Conservation (phyloP, 2,113 vertebrate genomes). For the Catharus minimus region DNA sequence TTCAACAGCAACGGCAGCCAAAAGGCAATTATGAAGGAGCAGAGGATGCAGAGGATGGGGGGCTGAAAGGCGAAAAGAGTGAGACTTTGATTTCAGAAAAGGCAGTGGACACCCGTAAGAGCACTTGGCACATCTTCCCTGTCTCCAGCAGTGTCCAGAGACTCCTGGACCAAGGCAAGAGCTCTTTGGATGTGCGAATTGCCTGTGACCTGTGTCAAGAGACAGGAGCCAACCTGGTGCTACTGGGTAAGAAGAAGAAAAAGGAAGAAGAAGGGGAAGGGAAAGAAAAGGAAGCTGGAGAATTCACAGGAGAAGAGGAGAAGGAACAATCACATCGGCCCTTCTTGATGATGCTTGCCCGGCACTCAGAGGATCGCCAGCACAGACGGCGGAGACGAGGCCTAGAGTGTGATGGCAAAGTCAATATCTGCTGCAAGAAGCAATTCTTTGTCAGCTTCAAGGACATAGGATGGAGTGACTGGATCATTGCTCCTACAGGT, state of each 20-base stretch:
- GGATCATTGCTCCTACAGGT: slow-evolving; percentile 95
- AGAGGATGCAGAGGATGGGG: slow-evolving; percentile 71
- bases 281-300: slow-evolving; percentile 71
- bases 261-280: slow-evolving; percentile 80
- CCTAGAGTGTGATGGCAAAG: slow-evolving; percentile 95
- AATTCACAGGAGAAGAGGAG: slow-evolving; percentile 77
- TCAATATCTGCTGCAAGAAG: slow-evolving; percentile 95
- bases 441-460: slow-evolving; percentile 97
- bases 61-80: slow-evolving; percentile 67
- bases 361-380: slow-evolving; percentile 81
- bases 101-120: slow-evolving; percentile 89
- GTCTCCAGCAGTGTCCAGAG: slow-evolving; percentile 85
- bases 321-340: slow-evolving; percentile 93
- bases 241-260: slow-evolving; percentile 82
- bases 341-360: slow-evolving; percentile 93
- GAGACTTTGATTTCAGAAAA: slow-evolving; percentile 86
- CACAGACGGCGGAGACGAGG: slow-evolving; percentile 86
- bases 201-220: slow-evolving; percentile 90
- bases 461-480: slow-evolving; percentile 98
- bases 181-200: slow-evolving; percentile 81
- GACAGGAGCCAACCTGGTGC: slow-evolving; percentile 81
- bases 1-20: slow-evolving; percentile 76
- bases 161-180: slow-evolving; percentile 79
- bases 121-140: slow-evolving; percentile 94
- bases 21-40: slow-evolving; percentile 61